Percentiles rank a stretch among this genome's conserved stretches.
These are phyloP conservation scores for Euzophera pinguis DNA, from an alignment of 2,888 invertebrate species.

Conservation along the genomic window DNA sequence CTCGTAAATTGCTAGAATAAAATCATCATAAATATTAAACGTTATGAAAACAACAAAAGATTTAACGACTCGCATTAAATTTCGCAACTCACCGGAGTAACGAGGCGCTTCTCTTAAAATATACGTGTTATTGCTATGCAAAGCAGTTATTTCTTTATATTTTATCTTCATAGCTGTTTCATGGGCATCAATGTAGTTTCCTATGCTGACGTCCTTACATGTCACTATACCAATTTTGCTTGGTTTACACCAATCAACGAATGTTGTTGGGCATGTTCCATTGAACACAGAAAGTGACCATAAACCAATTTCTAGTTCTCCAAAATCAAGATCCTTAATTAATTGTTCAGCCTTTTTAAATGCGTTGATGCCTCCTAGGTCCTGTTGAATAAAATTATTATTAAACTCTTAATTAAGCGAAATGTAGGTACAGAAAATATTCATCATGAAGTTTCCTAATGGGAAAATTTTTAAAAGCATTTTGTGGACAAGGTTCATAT, in stretches of 20 bases:
- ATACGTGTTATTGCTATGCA: constrained; percentile 71
- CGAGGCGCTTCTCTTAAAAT: constrained; percentile 67
- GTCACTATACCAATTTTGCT: constrained; percentile 67
- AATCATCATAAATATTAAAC: constrained; percentile 16
- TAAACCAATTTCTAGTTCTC: constrained; percentile 62
- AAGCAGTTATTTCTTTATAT: constrained; percentile 63
- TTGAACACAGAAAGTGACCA: constrained; percentile 72
- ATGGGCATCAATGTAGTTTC: constrained; percentile 74
- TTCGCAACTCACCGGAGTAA: constrained; percentile 58
- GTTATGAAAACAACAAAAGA: constrained; percentile 12
- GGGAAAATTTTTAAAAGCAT: too few relatives aligned
- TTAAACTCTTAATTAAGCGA: too few relatives aligned
- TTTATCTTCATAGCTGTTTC: constrained; percentile 71
- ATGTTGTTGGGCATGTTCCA: constrained; percentile 59
- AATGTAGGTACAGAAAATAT: too few relatives aligned
- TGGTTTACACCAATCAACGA: constrained; percentile 74
- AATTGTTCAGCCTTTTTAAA: constrained; percentile 71
- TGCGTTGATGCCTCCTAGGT: constrained; percentile 64
- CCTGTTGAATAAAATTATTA: constrained; percentile 44
- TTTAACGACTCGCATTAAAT: background rate
- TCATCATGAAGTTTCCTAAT: too few relatives aligned
- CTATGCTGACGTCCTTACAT: constrained; percentile 74
- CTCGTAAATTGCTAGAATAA: constrained; percentile 71
- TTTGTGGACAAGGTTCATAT: background rate
- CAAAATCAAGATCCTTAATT: constrained; percentile 61